Conservation (phyloP, 2,888 invertebrate species). For the Chirona hameri region DNA sequence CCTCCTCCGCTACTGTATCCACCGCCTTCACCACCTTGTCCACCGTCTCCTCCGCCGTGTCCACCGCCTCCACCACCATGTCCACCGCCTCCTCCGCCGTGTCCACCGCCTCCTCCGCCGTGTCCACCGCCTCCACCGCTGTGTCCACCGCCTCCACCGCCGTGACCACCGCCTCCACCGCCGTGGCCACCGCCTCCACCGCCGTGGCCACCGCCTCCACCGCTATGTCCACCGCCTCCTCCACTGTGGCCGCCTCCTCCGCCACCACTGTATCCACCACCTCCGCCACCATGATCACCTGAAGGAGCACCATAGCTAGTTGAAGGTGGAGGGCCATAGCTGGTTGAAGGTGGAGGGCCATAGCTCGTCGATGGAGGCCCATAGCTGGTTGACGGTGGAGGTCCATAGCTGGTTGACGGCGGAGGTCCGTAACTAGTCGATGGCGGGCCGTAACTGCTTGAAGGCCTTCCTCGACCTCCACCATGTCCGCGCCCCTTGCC, state of each 20-base stretch:
- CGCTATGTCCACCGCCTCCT: background rate
- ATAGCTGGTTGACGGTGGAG: background rate
- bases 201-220: background rate
- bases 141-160: background rate
- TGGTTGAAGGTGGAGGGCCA: background rate
- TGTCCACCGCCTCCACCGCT: background rate
- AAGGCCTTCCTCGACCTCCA: background rate
- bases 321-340: background rate
- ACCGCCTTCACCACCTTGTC: background rate
- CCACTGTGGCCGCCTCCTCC: background rate
- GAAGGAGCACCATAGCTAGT: background rate
- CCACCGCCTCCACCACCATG: background rate
- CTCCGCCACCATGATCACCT: background rate
- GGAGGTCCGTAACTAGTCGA: background rate
- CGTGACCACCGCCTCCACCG: background rate
- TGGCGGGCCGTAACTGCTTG: background rate
- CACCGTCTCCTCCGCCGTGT: background rate
- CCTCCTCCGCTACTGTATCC: background rate
- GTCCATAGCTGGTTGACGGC: background rate
- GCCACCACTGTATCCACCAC: background rate
- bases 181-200: background rate
- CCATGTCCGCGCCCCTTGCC: background rate
- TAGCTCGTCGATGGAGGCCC: background rate
- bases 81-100: constrained; percentile 1
- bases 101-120: background rate